A percentile compares a stretch with the other conserved stretches of the same genome.
These are phyloP conservation scores for Cavia aperea DNA, from an alignment of 2,113 vertebrate species.

Conservation along the genomic window DNA sequence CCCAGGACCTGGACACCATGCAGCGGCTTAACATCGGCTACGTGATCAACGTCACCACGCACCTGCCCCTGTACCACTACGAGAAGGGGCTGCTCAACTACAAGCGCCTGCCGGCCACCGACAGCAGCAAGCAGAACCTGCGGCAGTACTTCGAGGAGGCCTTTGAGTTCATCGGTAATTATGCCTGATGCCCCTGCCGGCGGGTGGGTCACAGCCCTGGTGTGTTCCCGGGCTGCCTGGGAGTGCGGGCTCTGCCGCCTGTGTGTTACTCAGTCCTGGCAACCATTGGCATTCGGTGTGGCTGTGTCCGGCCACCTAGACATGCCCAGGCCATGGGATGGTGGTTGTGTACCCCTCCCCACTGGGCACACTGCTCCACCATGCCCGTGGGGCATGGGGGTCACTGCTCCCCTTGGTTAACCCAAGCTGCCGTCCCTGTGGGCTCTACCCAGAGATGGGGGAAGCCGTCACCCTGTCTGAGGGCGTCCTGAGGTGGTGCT, in stretches of 20 bases:
- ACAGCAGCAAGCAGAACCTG: constrained; percentile 99
- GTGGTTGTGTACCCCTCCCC: neutral
- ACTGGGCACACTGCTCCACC: neutral
- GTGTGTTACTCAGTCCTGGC: neutral
- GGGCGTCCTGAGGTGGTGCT: neutral
- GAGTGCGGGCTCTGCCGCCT: neutral
- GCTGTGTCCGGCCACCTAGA: neutral
- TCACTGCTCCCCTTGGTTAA: neutral
- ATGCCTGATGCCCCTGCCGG: neutral
- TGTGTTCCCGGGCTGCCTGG: neutral
- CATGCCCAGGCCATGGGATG: neutral
- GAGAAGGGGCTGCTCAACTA: constrained; percentile 92
- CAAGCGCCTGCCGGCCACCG: constrained; percentile 94
- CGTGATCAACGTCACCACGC: constrained; percentile 95
- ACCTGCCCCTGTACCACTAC: constrained; percentile 95
- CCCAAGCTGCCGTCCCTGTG: neutral
- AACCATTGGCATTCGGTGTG: neutral
- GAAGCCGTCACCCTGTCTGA: neutral
- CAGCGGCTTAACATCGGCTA: constrained; percentile 91
- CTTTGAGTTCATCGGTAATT: constrained; percentile 97
- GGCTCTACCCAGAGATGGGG: neutral
- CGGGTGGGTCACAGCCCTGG: too few species aligned
- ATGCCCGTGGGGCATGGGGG: neutral
- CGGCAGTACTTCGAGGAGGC: constrained; percentile 99
- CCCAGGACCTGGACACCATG: constrained; percentile 91